These are phyloP conservation scores for Drosophila burlai DNA, from an alignment of 1,140 invertebrate genomes.

Conservation along the genomic window DNA sequence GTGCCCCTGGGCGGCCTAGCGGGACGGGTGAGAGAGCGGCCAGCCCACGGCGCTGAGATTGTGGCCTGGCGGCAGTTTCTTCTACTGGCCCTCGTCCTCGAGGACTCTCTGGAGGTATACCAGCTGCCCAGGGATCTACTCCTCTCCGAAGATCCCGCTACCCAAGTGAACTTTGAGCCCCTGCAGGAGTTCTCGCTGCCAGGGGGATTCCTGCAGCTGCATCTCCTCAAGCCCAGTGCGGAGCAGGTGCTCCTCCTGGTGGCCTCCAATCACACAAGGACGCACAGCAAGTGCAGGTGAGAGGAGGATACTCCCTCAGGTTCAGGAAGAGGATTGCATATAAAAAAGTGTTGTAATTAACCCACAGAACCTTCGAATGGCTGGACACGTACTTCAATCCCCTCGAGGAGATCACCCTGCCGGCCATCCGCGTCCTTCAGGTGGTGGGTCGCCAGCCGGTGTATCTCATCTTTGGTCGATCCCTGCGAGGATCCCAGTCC, in stretches of 20 bases:
- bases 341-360: not conserved
- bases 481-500: conserved; percentile 49
- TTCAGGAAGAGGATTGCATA: not conserved
- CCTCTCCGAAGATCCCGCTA: conserved; percentile 19
- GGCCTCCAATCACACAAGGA: conserved; percentile 53
- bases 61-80: conserved; percentile 67
- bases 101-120: conserved; percentile 68
- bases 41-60: conserved; percentile 47
- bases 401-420: conserved; percentile 67
- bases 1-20: conserved; percentile 55
- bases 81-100: conserved; percentile 60
- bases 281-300: conserved; percentile 60
- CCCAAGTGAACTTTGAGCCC: conserved; percentile 48
- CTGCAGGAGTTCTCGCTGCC: conserved; percentile 70
- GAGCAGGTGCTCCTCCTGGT: conserved; percentile 65
- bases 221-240: conserved; percentile 57
- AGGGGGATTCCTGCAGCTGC: conserved; percentile 55
- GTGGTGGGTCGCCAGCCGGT: conserved; percentile 57
- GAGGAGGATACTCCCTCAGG: conserved; percentile 15
- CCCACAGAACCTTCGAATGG: conserved; percentile 75
- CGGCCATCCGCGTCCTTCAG: conserved; percentile 55
- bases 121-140: conserved; percentile 57
- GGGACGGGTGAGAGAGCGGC: conserved; percentile 36
- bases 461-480: conserved; percentile 63
- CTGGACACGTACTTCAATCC: conserved; percentile 75